Conservation (phyloP, 2,113 vertebrate species). For the Actenoides lindsayi region DNA sequence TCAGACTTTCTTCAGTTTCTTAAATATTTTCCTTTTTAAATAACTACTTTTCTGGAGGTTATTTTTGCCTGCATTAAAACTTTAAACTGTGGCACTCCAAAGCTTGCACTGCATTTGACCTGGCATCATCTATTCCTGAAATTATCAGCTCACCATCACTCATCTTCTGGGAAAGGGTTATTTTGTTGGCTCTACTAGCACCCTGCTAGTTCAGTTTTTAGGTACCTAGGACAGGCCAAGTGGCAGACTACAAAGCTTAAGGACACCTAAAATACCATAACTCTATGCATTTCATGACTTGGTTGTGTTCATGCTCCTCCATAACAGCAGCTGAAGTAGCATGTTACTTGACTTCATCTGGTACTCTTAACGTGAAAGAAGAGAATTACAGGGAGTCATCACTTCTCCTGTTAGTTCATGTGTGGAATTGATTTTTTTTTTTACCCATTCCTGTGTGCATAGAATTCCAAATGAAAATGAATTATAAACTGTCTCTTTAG, state of each 20-base stretch:
- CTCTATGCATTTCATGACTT: neutral
- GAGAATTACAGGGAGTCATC: neutral
- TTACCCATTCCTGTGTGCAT: neutral
- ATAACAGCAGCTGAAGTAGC: neutral
- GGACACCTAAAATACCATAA: neutral
- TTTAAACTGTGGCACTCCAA: neutral
- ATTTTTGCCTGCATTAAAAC: neutral
- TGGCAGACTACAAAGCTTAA: neutral
- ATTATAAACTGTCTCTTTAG: neutral
- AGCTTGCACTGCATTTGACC: neutral
- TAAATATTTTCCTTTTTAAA: neutral
- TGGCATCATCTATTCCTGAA: neutral
- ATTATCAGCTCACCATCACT: neutral
- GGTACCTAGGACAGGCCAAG: neutral
- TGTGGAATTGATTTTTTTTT: neutral
- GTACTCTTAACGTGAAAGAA: neutral
- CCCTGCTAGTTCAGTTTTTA: neutral
- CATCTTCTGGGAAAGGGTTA: neutral
- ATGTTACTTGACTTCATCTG: neutral
- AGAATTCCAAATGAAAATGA: neutral
- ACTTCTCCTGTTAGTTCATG: neutral
- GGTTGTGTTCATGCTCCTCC: neutral
- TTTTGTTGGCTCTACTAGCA: neutral
- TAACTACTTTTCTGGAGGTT: neutral
- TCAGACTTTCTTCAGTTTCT: neutral